Evolutionary conservation across 2,797 vertebrate species (phyloP).

Genomic region (Chaunax sp.): DNA sequence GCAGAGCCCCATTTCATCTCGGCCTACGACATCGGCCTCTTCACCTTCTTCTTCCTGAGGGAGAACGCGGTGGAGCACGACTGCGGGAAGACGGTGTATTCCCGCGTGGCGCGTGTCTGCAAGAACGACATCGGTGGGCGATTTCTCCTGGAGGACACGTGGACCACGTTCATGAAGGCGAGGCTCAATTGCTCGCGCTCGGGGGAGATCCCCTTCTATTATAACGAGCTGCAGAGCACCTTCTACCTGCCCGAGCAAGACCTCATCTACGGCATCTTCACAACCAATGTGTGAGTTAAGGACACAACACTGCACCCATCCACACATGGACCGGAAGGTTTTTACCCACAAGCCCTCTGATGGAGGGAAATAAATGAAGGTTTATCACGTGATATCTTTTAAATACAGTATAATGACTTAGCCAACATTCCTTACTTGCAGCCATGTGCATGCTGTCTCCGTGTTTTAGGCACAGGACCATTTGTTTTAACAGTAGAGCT

Average conservation of each 20-base stretch:
- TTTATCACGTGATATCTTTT: too few species aligned
- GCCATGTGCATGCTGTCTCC: too few species aligned
- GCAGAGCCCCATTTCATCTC: constrained; percentile 98
- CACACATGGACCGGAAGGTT: too few species aligned
- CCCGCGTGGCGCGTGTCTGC: constrained; percentile 95
- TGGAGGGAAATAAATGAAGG: too few species aligned
- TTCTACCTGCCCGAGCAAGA: constrained; percentile 97
- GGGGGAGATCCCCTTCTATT: constrained; percentile 97
- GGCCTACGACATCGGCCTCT: constrained; percentile 95
- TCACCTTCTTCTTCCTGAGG: constrained; percentile 97
- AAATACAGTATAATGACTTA: too few species aligned
- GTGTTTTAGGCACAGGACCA: neutral
- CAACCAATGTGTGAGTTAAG: constrained; percentile 95
- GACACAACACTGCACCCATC: neutral
- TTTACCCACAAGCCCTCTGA: too few species aligned
- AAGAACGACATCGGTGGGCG: constrained; percentile 97
- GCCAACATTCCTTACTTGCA: too few species aligned
- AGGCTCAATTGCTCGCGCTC: constrained; percentile 96
- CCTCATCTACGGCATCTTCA: constrained; percentile 98
- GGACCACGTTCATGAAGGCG: constrained; percentile 99
- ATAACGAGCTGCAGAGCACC: constrained; percentile 97
- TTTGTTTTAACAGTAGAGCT: neutral
- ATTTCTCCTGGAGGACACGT: constrained; percentile 97
- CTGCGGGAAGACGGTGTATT: constrained; percentile 95
- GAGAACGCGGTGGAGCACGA: constrained; percentile 97